Percentiles rank a stretch among this genome's conserved stretches.
These are phyloP conservation scores for Matsumyia berberina DNA, from an alignment of 2,888 invertebrate genomes.

Conservation along the genomic window DNA sequence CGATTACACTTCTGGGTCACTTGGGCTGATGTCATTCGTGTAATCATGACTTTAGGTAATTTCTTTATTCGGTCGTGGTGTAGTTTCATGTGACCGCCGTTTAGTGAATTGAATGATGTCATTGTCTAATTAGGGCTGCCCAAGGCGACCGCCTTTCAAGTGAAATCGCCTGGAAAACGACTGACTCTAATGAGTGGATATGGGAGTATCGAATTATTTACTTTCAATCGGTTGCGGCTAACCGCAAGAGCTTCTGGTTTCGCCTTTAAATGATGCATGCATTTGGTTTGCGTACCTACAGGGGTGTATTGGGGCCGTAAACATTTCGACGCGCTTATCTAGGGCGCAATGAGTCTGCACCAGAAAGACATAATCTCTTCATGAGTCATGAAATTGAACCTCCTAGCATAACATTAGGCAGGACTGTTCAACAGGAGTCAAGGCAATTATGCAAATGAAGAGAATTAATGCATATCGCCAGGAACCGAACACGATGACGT, in stretches of 20 bases:
- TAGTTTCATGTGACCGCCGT: constrained; percentile 11
- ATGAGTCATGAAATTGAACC: no score
- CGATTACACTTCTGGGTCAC: constrained; percentile 56
- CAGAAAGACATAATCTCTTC: no score
- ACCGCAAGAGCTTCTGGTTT: not conserved
- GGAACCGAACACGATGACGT: no score
- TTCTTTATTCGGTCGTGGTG: constrained; percentile 15
- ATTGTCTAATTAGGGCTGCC: not conserved
- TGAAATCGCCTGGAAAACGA: constrained; percentile 4
- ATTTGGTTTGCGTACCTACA: no score
- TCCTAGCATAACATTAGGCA: no score
- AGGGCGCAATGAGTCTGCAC: no score
- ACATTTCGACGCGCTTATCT: no score
- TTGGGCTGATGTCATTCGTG: constrained; percentile 13
- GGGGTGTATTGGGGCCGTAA: no score
- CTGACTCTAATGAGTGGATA: not conserved
- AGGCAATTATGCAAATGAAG: no score
- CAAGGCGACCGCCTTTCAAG: not conserved
- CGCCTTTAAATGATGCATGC: no score
- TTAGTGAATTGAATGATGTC: constrained; percentile 13
- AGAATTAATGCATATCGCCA: no score
- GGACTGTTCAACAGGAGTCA: no score
- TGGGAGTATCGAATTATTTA: not conserved
- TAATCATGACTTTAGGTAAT: constrained; percentile 27
- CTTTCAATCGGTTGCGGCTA: not conserved